Evolutionary conservation across 1,140 invertebrate species (phyloP).

Genomic region (Magallana angulata): DNA sequence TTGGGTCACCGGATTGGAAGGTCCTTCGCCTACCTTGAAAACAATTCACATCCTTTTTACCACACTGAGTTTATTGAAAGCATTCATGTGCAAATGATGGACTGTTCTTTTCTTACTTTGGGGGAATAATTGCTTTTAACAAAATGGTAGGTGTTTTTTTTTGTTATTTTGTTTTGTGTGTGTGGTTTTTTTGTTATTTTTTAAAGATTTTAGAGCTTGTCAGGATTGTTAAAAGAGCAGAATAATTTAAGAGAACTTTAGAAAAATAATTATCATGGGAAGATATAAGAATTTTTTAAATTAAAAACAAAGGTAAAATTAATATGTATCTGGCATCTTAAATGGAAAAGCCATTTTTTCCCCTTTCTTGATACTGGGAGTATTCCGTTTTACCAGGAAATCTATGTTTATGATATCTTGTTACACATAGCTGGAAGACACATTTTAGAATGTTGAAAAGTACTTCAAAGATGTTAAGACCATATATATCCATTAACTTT

Average conservation of each 20-base stretch:
- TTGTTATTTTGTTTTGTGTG: not conserved
- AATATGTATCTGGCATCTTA: not conserved
- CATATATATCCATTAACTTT: slow-evolving; percentile 5
- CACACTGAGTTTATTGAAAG: not conserved
- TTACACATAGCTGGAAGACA: not conserved
- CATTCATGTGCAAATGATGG: slow-evolving; percentile 25
- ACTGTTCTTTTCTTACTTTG: not conserved
- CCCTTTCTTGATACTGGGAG: no score
- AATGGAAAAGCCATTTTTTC: not conserved
- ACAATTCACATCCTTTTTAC: slow-evolving; percentile 2
- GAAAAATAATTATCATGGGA: not conserved
- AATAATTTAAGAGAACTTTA: no score
- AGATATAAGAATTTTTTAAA: not conserved
- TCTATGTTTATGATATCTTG: not conserved
- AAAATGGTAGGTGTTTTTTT: slow-evolving; percentile 15
- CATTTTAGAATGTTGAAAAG: not conserved
- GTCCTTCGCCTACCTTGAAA: slow-evolving; percentile 16
- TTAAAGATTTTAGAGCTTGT: not conserved
- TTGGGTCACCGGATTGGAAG: slow-evolving; percentile 1
- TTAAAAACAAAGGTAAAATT: slow-evolving; percentile 11
- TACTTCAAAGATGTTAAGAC: not conserved
- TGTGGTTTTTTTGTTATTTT: not conserved
- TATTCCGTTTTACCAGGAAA: not conserved
- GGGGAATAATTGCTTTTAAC: slow-evolving; percentile 4
- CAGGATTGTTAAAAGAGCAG: no score